A percentile compares a stretch with the other conserved stretches of the same genome.
phyloP scores from a whole-genome alignment of 2,888 invertebrate genomes.

The Eupeodes latifasciatus region DNA sequence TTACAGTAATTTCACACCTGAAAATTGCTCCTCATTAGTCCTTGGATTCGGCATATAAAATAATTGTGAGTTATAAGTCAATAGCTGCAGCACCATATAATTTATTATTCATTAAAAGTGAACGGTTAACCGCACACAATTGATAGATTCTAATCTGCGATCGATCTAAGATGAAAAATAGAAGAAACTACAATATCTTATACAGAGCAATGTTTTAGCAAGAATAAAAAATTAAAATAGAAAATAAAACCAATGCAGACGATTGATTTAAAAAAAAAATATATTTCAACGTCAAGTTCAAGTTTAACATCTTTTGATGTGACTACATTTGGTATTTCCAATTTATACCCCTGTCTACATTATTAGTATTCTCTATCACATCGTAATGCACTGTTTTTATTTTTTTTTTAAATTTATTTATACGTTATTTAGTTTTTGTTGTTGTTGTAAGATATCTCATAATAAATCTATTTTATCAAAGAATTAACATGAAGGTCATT shows the following conservation, averaged over 20 bases:
- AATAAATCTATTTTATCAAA: constrained; percentile 24
- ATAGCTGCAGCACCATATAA: too few species aligned
- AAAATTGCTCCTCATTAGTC: too few species aligned
- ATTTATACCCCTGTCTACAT: not conserved
- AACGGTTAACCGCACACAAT: too few species aligned
- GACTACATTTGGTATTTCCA: constrained; percentile 18
- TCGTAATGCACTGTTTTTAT: not conserved
- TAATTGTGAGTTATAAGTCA: too few species aligned
- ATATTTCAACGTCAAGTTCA: constrained; percentile 28
- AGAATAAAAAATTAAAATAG: not conserved
- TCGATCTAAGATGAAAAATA: too few species aligned
- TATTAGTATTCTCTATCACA: not conserved
- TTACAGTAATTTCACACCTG: too few species aligned
- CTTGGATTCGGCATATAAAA: too few species aligned
- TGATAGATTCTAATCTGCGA: too few species aligned
- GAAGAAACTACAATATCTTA: not conserved
- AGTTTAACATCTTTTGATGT: constrained; percentile 15
- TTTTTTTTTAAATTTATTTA: not conserved
- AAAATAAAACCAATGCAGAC: not conserved
- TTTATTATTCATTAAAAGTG: too few species aligned
- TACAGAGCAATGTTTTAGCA: not conserved
- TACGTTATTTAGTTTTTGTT: not conserved
- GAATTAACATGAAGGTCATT: constrained; percentile 16
- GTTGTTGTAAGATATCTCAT: not conserved
- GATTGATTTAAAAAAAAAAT: too few species aligned